These are phyloP conservation scores for Sitophilus oryzae DNA, from an alignment of 1,140 invertebrate genomes.

Conservation along the genomic window DNA sequence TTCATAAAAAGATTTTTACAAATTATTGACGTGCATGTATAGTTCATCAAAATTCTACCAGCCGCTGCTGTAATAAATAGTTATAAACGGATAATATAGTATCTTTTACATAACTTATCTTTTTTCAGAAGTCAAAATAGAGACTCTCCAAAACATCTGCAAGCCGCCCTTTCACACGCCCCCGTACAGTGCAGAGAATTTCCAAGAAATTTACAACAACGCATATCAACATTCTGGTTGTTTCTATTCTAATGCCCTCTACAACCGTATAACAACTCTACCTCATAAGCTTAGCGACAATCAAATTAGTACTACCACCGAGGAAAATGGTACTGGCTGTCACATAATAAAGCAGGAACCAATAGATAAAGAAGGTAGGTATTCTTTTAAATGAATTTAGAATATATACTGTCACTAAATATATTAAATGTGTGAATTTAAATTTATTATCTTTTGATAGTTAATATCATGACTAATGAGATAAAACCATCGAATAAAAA, in stretches of 20 bases:
- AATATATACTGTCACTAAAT: too few species aligned
- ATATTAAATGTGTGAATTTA: too few species aligned
- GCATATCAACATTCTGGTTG: constrained; percentile 36
- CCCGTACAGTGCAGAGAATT: constrained; percentile 29
- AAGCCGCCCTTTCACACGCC: constrained; percentile 28
- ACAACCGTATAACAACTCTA: constrained; percentile 26
- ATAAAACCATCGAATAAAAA: too few species aligned
- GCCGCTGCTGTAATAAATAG: too few species aligned
- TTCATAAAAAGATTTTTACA: too few species aligned
- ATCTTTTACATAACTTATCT: background rate
- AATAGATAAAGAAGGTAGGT: constrained; percentile 38
- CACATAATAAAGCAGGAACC: constrained; percentile 40
- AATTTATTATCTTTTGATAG: too few species aligned
- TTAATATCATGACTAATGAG: too few species aligned
- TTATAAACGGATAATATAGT: too few species aligned
- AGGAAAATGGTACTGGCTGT: constrained; percentile 1
- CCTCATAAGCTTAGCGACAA: constrained; percentile 9
- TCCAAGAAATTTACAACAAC: constrained; percentile 35
- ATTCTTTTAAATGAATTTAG: too few species aligned
- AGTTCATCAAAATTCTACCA: background rate
- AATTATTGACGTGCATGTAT: constrained; percentile 2
- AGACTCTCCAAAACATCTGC: constrained; percentile 30
- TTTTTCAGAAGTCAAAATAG: constrained; percentile 34
- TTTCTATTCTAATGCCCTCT: constrained; percentile 37
- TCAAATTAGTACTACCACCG: background rate